phyloP scores from a whole-genome alignment of 1,140 invertebrate genomes.

The Sitobion miscanthi region DNA sequence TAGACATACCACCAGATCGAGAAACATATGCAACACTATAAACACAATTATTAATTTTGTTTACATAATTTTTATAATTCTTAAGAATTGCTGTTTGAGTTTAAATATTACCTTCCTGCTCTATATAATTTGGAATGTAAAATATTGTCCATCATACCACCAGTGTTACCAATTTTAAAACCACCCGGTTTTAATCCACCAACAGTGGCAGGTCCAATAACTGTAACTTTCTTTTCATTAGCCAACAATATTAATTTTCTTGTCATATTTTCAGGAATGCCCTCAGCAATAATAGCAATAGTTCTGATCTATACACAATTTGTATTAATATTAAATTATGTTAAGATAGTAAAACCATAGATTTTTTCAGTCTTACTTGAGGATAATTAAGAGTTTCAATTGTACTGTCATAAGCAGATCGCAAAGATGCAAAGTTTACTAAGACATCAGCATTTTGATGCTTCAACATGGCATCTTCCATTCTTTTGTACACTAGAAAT shows the following conservation, averaged over 20 bases:
- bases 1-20: constrained; percentile 98
- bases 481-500: constrained; percentile 90
- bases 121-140: constrained; percentile 96
- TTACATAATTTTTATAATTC: not conserved
- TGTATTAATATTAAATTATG: constrained; percentile 11
- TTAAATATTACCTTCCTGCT: constrained; percentile 73
- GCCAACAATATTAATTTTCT: constrained; percentile 91
- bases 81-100: not conserved
- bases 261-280: constrained; percentile 98
- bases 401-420: constrained; percentile 97
- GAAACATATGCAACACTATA: constrained; percentile 96
- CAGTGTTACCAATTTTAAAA: constrained; percentile 99
- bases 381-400: constrained; percentile 91
- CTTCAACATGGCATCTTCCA: constrained; percentile 95
- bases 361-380: constrained; percentile 67
- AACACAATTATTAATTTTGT: constrained; percentile 57
- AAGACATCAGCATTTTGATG: constrained; percentile 95
- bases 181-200: constrained; percentile 98
- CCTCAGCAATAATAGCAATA: constrained; percentile 98
- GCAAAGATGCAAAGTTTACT: constrained; percentile 97
- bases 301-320: constrained; percentile 76
- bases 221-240: constrained; percentile 79
- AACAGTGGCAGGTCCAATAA: constrained; percentile 97
- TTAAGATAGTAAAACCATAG: not conserved
- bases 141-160: constrained; percentile 99